A percentile compares a stretch with the other conserved stretches of the same genome.
phyloP scores from a whole-genome alignment of 2,888 invertebrate genomes.

The Synanthedon formicaeformis region DNA sequence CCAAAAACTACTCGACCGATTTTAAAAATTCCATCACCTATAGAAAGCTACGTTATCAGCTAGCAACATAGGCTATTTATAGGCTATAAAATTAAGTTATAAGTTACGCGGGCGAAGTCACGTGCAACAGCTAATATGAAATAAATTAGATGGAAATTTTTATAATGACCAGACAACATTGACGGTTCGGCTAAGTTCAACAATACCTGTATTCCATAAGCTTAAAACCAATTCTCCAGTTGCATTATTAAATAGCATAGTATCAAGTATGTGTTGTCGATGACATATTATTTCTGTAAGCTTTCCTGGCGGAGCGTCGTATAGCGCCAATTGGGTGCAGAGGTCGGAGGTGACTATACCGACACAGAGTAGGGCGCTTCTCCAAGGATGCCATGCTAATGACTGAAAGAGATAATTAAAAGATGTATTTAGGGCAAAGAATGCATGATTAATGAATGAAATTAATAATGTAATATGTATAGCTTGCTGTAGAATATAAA shows the following conservation, averaged over 20 bases:
- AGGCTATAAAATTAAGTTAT: no score
- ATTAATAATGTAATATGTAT: no score
- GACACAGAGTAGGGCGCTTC: conserved; percentile 46
- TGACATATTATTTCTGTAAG: conserved; percentile 18
- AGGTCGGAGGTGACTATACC: conserved; percentile 23
- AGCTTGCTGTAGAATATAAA: no score
- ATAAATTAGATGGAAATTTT: neutral
- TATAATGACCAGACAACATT: neutral
- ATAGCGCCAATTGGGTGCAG: conserved; percentile 31
- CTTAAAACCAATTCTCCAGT: conserved; percentile 62
- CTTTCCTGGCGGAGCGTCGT: conserved; percentile 34
- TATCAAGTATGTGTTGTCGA: conserved; percentile 31
- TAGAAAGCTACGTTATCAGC: no score
- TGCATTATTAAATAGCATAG: conserved; percentile 51
- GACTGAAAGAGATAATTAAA: conserved; percentile 21
- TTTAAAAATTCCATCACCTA: no score
- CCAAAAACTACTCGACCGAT: no score
- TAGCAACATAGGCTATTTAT: no score
- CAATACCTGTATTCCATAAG: conserved; percentile 40
- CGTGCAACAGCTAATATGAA: no score
- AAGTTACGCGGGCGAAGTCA: no score
- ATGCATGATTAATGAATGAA: no score
- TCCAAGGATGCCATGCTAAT: conserved; percentile 60
- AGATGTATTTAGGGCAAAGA: no score
- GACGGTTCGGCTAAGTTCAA: neutral